Percentiles rank a stretch among this genome's conserved stretches.
These are phyloP conservation scores for Paramisgurnus dabryanus DNA, from an alignment of 2,113 vertebrate genomes.

Conservation along the genomic window DNA sequence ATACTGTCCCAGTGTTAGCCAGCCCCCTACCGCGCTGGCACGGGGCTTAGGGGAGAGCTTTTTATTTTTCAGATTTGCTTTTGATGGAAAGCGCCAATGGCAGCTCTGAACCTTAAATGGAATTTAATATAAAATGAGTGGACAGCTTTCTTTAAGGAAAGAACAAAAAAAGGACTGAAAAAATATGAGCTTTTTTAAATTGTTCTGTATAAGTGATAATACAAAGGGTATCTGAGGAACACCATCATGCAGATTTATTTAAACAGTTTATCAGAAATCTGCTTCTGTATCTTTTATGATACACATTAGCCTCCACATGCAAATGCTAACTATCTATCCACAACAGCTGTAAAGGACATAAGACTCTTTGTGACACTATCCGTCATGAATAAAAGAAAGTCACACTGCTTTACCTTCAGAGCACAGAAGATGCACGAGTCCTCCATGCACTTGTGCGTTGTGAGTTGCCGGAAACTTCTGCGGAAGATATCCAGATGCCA, in stretches of 20 bases:
- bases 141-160: neutral
- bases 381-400: neutral
- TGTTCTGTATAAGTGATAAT: neutral
- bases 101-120: conserved; percentile 35
- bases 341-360: neutral
- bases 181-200: neutral
- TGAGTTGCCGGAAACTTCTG: conserved; percentile 86
- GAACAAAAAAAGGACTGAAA: neutral
- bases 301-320: neutral
- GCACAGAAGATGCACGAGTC: conserved; percentile 92
- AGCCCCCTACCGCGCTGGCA: conserved; percentile 13
- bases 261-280: neutral
- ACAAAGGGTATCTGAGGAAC: neutral
- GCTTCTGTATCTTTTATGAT: neutral
- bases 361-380: neutral
- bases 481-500: conserved; percentile 92
- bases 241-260: neutral
- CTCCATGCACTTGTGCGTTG: conserved; percentile 87
- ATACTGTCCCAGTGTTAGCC: conserved; percentile 1
- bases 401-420: conserved; percentile 78
- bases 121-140: conserved; percentile 32
- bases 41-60: conserved; percentile 21
- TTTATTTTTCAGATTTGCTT: conserved; percentile 41
- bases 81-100: conserved; percentile 46
- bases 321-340: neutral